Percentiles rank a stretch among this genome's conserved stretches.
These are phyloP conservation scores for Drosophila robusta DNA, from an alignment of 2,888 invertebrate genomes.

Conservation along the genomic window DNA sequence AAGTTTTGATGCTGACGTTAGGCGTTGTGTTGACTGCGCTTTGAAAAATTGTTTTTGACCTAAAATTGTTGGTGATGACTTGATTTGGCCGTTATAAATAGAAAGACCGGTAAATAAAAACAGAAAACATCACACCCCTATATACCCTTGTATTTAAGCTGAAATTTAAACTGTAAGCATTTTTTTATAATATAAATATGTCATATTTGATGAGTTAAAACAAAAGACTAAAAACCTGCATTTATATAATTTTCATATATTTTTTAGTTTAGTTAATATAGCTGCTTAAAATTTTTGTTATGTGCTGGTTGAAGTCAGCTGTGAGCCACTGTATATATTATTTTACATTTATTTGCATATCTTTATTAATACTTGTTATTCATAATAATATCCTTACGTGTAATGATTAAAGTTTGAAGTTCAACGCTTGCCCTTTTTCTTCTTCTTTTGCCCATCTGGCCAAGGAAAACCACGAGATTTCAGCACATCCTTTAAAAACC, in stretches of 20 bases:
- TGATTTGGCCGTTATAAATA: constrained; percentile 48
- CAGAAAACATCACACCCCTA: constrained; percentile 3
- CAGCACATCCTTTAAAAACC: constrained; percentile 89
- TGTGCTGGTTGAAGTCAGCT: too few species aligned
- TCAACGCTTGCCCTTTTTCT: constrained; percentile 90
- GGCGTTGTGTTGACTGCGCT: constrained; percentile 22
- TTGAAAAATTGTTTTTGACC: constrained; percentile 29
- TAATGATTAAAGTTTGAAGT: not conserved
- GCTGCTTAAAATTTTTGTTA: too few species aligned
- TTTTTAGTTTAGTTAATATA: too few species aligned
- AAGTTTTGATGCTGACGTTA: constrained; percentile 46
- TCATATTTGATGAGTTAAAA: too few species aligned
- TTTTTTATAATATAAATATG: too few species aligned
- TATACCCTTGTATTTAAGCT: not conserved
- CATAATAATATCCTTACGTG: too few species aligned
- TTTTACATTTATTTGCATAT: not conserved
- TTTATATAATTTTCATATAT: too few species aligned
- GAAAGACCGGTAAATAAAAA: constrained; percentile 10
- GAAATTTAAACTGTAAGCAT: not conserved
- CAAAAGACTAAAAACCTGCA: too few species aligned
- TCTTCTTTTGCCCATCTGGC: constrained; percentile 94
- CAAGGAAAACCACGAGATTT: constrained; percentile 95
- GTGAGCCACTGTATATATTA: too few species aligned
- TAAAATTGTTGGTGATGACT: constrained; percentile 42
- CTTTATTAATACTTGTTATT: too few species aligned